phyloP scores from a whole-genome alignment of 1,140 invertebrate species.

The Heliconius hermathena region DNA sequence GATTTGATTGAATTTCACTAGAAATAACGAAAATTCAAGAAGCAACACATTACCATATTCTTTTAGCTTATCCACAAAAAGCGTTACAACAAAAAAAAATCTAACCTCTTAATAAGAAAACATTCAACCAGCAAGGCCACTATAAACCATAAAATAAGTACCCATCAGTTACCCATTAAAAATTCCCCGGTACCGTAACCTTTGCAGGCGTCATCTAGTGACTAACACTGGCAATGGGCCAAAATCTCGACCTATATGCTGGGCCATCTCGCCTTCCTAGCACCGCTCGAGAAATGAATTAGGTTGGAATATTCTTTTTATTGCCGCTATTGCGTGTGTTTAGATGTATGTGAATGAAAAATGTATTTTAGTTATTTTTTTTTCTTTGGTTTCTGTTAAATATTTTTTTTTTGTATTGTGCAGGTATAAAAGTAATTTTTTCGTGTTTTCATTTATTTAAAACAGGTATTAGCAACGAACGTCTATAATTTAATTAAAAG shows the following conservation, averaged over 20 bases:
- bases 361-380: neutral
- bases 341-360: slow-evolving; percentile 6
- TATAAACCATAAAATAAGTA: neutral
- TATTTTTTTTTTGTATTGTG: too few relatives aligned
- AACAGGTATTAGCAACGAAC: too few relatives aligned
- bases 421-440: too few relatives aligned
- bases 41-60: too few relatives aligned
- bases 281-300: slow-evolving; percentile 52
- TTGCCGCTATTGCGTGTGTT: slow-evolving; percentile 17
- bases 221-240: slow-evolving; percentile 61
- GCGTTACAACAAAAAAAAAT: too few relatives aligned
- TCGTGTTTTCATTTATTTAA: too few relatives aligned
- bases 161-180: slow-evolving; percentile 36
- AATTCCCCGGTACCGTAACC: slow-evolving; percentile 52
- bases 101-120: neutral
- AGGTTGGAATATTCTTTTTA: slow-evolving; percentile 53
- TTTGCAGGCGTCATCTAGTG: slow-evolving; percentile 59
- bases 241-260: slow-evolving; percentile 69
- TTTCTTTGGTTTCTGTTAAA: neutral
- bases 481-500: too few relatives aligned
- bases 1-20: too few relatives aligned
- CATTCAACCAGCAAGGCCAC: neutral
- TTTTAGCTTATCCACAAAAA: too few relatives aligned
- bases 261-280: slow-evolving; percentile 56
- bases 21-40: too few relatives aligned